phyloP scores from a whole-genome alignment of 2,797 vertebrate species.

The Naso thynnoides region DNA sequence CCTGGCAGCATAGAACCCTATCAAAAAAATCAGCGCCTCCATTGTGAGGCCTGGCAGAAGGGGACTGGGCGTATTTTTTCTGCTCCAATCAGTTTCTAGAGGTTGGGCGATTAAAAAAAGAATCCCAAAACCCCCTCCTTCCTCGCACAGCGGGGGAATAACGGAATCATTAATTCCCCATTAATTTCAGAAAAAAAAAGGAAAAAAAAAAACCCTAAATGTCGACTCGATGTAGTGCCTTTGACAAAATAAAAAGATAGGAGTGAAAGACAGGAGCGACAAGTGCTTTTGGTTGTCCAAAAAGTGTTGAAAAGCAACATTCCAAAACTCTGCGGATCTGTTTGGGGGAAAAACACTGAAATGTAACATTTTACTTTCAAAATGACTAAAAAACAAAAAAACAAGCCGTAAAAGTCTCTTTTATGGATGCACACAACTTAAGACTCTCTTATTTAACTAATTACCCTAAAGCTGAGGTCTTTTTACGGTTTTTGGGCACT shows the following conservation, averaged over 20 bases:
- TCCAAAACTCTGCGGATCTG: conserved; percentile 41
- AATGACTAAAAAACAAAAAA: neutral
- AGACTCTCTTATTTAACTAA: neutral
- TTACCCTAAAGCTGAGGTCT: conserved; percentile 3
- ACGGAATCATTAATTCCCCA: conserved; percentile 84
- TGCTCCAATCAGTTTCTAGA: conserved; percentile 82
- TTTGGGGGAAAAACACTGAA: neutral
- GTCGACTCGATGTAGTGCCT: conserved; percentile 60
- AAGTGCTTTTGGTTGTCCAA: conserved; percentile 62
- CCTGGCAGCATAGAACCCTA: conserved; percentile 80
- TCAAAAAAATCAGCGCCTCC: conserved; percentile 83
- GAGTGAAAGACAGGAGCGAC: conserved; percentile 66
- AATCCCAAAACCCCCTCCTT: conserved; percentile 64
- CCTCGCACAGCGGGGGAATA: conserved; percentile 78
- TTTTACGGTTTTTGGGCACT: neutral
- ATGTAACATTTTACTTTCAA: conserved; percentile 29
- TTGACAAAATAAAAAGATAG: conserved; percentile 58
- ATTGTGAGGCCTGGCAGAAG: conserved; percentile 83
- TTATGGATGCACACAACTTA: neutral
- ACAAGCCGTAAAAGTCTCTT: neutral
- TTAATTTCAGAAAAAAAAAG: conserved; percentile 74
- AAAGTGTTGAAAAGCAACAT: conserved; percentile 48
- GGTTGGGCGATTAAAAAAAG: conserved; percentile 81
- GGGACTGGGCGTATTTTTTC: conserved; percentile 79
- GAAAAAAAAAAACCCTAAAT: conserved; percentile 49